These are phyloP conservation scores for Dendrocincla fuliginosa DNA, from an alignment of 2,797 vertebrate genomes.

Conservation along the genomic window DNA sequence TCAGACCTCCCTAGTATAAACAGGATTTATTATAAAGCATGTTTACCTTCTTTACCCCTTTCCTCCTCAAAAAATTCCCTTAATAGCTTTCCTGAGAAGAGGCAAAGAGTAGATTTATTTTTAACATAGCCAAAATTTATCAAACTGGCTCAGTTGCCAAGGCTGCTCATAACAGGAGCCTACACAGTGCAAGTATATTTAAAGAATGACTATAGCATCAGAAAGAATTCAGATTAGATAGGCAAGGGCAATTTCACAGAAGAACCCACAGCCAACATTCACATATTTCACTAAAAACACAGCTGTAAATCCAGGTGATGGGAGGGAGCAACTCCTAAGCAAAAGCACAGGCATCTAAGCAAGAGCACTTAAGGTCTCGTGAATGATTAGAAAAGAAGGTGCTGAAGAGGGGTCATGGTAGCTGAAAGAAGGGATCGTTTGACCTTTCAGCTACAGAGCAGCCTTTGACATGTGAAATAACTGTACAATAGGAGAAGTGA, in stretches of 20 bases:
- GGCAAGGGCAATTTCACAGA: background rate
- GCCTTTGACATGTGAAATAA: background rate
- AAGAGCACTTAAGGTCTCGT: background rate
- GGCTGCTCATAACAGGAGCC: background rate
- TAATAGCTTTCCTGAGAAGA: background rate
- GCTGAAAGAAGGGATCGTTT: background rate
- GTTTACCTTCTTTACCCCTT: background rate
- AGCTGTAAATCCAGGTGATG: background rate
- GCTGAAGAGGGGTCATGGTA: background rate
- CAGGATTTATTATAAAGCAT: background rate
- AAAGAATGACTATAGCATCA: background rate
- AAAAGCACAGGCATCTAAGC: background rate
- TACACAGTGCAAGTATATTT: background rate
- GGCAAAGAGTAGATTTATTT: background rate
- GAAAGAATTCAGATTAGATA: background rate
- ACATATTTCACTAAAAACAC: background rate
- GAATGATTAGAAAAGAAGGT: background rate
- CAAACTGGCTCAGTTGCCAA: background rate
- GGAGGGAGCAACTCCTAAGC: background rate
- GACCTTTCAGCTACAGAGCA: background rate
- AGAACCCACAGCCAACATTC: background rate
- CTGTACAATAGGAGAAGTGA: background rate
- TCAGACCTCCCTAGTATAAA: background rate
- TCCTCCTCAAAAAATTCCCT: background rate
- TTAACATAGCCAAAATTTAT: background rate